phyloP scores from a whole-genome alignment of 2,113 vertebrate species.

The Mastomys coucha region DNA sequence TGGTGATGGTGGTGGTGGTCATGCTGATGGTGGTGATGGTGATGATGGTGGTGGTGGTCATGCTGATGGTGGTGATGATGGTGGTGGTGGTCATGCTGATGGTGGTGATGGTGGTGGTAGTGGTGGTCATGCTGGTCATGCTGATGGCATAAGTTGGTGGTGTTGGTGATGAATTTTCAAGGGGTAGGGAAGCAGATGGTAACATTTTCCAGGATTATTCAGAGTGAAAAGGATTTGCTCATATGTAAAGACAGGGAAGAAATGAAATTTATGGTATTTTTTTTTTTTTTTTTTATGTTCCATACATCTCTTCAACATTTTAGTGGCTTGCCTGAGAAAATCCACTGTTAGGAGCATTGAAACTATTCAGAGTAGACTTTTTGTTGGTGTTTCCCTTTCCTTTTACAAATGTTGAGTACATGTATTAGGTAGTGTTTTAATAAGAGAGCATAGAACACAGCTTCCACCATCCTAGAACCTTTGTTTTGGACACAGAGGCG shows the following conservation, averaged over 20 bases:
- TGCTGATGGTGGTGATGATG: background rate
- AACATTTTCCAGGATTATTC: slow-evolving; percentile 63
- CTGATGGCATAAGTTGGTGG: background rate
- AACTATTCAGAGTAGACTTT: background rate
- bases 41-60: background rate
- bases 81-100: background rate
- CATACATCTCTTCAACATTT: slow-evolving; percentile 72
- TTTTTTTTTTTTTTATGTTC: slow-evolving; percentile 20
- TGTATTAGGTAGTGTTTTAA: background rate
- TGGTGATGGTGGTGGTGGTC: background rate
- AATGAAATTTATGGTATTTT: slow-evolving; percentile 41
- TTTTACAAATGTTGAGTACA: background rate
- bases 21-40: background rate
- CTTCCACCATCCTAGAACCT: background rate
- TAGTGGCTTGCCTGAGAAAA: slow-evolving; percentile 63
- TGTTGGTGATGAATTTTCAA: slow-evolving; percentile 28
- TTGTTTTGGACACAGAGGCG: background rate
- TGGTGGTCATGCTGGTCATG: background rate
- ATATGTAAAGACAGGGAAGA: slow-evolving; percentile 17
- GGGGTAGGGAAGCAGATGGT: slow-evolving; percentile 67
- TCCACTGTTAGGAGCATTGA: slow-evolving; percentile 1
- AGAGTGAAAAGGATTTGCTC: slow-evolving; percentile 68
- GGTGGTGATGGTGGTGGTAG: background rate
- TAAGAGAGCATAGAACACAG: background rate
- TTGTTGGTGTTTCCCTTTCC: background rate